Evolutionary conservation across 2,113 vertebrate genomes (phyloP).

Genomic region (Aplodontia rufa): DNA sequence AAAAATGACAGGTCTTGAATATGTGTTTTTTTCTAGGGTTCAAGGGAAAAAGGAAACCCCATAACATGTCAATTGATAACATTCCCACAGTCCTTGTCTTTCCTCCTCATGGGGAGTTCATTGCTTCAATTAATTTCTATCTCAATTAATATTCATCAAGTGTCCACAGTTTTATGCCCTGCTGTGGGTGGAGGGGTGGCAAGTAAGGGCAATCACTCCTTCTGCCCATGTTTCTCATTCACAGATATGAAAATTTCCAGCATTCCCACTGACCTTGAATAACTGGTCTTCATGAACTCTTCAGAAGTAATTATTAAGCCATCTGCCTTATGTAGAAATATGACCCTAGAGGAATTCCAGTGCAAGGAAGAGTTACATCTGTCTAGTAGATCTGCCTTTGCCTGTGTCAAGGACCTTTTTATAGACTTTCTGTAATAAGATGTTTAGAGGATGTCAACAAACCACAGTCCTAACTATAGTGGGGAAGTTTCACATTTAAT

Average conservation of each 20-base stretch:
- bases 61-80: constrained; percentile 48
- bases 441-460: constrained; percentile 57
- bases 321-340: constrained; percentile 68
- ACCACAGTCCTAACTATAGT: constrained; percentile 3
- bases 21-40: constrained; percentile 50
- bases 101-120: constrained; percentile 52
- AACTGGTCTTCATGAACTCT: constrained; percentile 62
- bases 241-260: constrained; percentile 64
- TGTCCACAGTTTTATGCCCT: constrained; percentile 4
- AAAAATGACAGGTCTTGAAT: constrained; percentile 65
- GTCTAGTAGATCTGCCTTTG: constrained; percentile 56
- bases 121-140: constrained; percentile 62
- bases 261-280: constrained; percentile 58
- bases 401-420: constrained; percentile 43
- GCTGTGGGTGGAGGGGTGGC: not conserved
- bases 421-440: constrained; percentile 50
- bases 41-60: constrained; percentile 52
- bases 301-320: constrained; percentile 73
- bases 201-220: constrained; percentile 61
- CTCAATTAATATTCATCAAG: constrained; percentile 69
- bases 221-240: constrained; percentile 54
- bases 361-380: constrained; percentile 61
- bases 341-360: constrained; percentile 71
- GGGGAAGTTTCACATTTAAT: not conserved
- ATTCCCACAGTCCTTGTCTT: constrained; percentile 47